Conservation (phyloP, 2,888 invertebrate species). For the Euzophera pinguis region DNA sequence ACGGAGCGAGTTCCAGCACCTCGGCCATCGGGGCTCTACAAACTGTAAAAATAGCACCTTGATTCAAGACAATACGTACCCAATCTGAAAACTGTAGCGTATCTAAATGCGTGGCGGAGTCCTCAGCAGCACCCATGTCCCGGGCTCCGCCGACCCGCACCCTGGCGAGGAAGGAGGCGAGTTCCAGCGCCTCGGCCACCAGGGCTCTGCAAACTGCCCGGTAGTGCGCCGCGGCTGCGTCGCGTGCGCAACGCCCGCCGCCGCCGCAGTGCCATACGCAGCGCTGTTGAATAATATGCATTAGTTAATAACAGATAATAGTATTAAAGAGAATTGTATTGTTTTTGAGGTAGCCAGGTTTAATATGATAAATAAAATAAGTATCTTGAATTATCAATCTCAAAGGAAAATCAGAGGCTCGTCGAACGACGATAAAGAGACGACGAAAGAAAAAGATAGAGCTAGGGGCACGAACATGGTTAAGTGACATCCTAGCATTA, state of each 20-base stretch:
- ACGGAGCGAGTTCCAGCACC: constrained; percentile 92
- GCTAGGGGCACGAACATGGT: no score
- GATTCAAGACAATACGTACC: constrained; percentile 77
- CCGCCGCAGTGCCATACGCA: constrained; percentile 74
- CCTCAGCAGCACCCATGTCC: constrained; percentile 81
- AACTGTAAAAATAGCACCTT: constrained; percentile 79
- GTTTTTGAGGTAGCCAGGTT: no score
- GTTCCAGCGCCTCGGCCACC: constrained; percentile 93
- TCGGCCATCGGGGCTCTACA: constrained; percentile 95
- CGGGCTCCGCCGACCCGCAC: constrained; percentile 85
- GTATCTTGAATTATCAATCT: no score
- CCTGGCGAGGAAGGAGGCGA: constrained; percentile 93
- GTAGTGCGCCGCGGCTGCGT: constrained; percentile 89
- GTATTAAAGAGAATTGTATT: no score
- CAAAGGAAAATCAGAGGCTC: no score
- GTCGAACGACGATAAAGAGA: no score
- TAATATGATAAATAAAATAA: no score
- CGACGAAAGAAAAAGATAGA: no score
- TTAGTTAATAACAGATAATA: neutral
- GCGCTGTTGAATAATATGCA: constrained; percentile 38
- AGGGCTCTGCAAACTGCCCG: constrained; percentile 95
- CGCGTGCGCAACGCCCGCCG: constrained; percentile 63
- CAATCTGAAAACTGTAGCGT: constrained; percentile 94
- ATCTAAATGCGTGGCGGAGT: constrained; percentile 86
- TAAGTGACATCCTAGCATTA: no score